A percentile compares a stretch with the other conserved stretches of the same genome.
phyloP scores from a whole-genome alignment of 2,113 vertebrate genomes.

The Bungarus multicinctus region DNA sequence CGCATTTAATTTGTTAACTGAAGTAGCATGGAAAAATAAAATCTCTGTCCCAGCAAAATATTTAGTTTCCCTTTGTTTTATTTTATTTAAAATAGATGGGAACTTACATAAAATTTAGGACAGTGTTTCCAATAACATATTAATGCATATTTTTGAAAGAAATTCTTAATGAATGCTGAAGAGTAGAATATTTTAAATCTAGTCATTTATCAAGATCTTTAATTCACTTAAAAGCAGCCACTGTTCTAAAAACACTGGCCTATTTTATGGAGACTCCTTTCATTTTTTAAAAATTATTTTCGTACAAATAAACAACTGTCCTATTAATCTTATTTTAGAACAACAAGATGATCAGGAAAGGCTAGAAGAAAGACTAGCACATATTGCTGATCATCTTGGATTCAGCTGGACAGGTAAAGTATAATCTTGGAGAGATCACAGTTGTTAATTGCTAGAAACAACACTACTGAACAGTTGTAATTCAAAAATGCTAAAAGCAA shows the following conservation, averaged over 20 bases:
- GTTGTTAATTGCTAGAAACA: not conserved
- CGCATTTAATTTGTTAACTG: conserved; percentile 1
- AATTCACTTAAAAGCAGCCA: not conserved
- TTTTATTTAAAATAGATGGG: not conserved
- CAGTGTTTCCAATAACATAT: not conserved
- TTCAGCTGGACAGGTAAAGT: conserved; percentile 96
- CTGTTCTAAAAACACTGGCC: not conserved
- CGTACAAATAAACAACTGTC: not conserved
- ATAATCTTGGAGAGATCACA: not conserved
- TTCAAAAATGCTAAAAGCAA: not conserved
- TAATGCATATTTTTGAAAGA: not conserved
- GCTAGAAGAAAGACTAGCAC: conserved; percentile 86
- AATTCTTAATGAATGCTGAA: conserved; percentile 22
- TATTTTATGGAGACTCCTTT: conserved; percentile 40
- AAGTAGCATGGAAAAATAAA: conserved; percentile 53
- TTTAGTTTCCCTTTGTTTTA: not conserved
- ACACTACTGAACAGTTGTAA: not conserved
- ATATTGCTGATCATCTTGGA: conserved; percentile 94
- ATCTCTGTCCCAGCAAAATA: conserved; percentile 5
- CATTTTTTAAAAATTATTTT: conserved; percentile 46
- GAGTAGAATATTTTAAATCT: conserved; percentile 22
- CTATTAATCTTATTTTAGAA: conserved; percentile 82
- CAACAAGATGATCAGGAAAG: conserved; percentile 84
- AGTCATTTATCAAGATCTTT: not conserved
- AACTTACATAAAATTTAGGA: conserved; percentile 1